These are phyloP conservation scores for Helostoma temminkii DNA, from an alignment of 2,797 vertebrate genomes.

Conservation along the genomic window DNA sequence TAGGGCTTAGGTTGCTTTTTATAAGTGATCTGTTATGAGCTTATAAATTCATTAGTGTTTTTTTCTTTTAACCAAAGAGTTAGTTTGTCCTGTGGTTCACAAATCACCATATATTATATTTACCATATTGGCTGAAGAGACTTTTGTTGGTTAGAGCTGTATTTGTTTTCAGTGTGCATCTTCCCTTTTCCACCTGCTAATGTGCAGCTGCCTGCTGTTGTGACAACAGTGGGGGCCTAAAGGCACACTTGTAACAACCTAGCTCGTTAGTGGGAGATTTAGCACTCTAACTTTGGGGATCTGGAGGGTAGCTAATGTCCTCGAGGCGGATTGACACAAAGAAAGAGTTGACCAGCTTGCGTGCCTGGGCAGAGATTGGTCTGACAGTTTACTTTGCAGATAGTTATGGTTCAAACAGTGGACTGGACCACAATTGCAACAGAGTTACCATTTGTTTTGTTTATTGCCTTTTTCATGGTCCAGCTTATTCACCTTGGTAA, in stretches of 20 bases:
- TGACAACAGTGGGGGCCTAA: slow-evolving; percentile 62
- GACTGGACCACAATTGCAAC: slow-evolving; percentile 10
- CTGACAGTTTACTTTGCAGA: slow-evolving; percentile 29
- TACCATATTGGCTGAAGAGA: neutral
- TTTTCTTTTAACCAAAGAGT: no score
- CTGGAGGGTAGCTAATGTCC: slow-evolving; percentile 67
- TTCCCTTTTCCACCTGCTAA: slow-evolving; percentile 59
- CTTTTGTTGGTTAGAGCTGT: slow-evolving; percentile 31
- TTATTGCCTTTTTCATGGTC: slow-evolving; percentile 4
- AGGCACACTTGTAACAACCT: slow-evolving; percentile 62
- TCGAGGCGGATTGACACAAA: slow-evolving; percentile 62
- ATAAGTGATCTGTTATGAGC: neutral
- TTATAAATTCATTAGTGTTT: no score
- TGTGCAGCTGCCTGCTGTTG: slow-evolving; percentile 65
- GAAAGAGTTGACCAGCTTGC: slow-evolving; percentile 32
- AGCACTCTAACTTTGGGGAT: slow-evolving; percentile 66
- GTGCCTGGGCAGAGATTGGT: slow-evolving; percentile 17
- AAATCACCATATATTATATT: no score
- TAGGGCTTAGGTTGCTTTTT: neutral
- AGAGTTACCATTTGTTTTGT: no score
- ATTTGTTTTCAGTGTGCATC: slow-evolving; percentile 40
- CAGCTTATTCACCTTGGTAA: slow-evolving; percentile 2
- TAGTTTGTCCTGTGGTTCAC: no score
- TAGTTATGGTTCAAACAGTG: slow-evolving; percentile 19
- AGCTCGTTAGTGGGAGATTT: slow-evolving; percentile 79